Percentiles rank a stretch among this genome's conserved stretches.
These are phyloP conservation scores for Orchestia grillus DNA, from an alignment of 1,140 invertebrate species.

Conservation along the genomic window DNA sequence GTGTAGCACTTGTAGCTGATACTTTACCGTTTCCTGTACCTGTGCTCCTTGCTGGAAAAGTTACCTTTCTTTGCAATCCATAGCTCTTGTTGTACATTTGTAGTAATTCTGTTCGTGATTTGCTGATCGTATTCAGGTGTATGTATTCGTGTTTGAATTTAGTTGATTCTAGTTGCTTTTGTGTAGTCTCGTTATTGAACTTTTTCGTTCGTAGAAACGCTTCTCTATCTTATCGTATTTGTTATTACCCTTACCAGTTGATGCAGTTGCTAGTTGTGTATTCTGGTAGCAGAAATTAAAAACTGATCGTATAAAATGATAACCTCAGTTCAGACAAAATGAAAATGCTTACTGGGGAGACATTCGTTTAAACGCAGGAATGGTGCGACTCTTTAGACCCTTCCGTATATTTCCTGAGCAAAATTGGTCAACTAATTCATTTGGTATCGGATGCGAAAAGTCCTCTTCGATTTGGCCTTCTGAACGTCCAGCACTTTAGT, in stretches of 20 bases:
- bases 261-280: too few relatives aligned
- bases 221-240: neutral
- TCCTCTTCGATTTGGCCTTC: too few relatives aligned
- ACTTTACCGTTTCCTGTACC: neutral
- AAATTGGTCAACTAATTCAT: too few relatives aligned
- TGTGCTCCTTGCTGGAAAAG: neutral
- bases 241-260: neutral
- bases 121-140: neutral
- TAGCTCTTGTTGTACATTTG: conserved; percentile 13
- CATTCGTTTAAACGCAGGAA: too few relatives aligned
- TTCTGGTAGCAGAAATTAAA: too few relatives aligned
- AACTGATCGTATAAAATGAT: too few relatives aligned
- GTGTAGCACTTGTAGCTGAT: neutral
- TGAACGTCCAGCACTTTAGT: too few relatives aligned
- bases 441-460: too few relatives aligned
- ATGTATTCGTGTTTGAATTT: neutral
- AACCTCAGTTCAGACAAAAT: too few relatives aligned
- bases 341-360: too few relatives aligned
- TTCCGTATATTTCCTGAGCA: too few relatives aligned
- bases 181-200: conserved; percentile 10
- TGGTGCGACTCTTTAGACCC: too few relatives aligned
- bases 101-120: conserved; percentile 11
- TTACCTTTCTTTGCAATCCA: neutral
- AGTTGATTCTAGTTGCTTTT: neutral
- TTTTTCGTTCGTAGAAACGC: neutral